phyloP scores from a whole-genome alignment of 2,113 vertebrate species.

The Nothocercus julius region DNA sequence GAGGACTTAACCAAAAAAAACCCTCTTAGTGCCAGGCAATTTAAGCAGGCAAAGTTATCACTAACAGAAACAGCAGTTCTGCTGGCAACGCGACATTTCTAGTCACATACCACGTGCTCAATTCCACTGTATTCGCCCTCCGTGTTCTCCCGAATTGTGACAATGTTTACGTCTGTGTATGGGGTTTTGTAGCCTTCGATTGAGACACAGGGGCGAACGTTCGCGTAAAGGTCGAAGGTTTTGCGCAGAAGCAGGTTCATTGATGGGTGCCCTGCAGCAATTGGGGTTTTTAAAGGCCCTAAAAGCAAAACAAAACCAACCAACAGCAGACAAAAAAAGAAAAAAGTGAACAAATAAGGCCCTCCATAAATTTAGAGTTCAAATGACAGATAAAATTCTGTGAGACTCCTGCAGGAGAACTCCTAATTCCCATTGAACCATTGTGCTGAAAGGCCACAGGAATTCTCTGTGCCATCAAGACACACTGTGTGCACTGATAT shows the following conservation, averaged over 20 bases:
- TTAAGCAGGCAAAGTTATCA: fast-evolving
- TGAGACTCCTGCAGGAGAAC: background rate
- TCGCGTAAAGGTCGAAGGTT: constrained; percentile 96
- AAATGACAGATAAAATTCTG: background rate
- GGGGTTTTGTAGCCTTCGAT: constrained; percentile 96
- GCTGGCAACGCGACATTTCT: background rate
- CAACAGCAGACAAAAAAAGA: background rate
- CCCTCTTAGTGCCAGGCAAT: background rate
- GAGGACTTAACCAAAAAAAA: background rate
- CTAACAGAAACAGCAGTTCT: background rate
- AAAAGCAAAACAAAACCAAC: background rate
- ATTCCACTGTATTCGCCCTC: constrained; percentile 95
- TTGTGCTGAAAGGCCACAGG: background rate
- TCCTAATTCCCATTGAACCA: background rate
- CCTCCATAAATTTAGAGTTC: background rate
- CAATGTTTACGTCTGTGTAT: constrained; percentile 88
- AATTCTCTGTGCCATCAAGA: background rate
- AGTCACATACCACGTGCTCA: constrained; percentile 87
- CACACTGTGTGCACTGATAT: background rate
- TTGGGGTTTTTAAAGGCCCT: constrained; percentile 96
- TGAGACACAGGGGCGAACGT: constrained; percentile 92
- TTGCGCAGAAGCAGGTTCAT: constrained; percentile 95
- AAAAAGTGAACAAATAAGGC: background rate
- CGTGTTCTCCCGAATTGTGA: constrained; percentile 91
- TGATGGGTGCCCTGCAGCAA: constrained; percentile 94